phyloP scores from a whole-genome alignment of 2,113 vertebrate genomes.

The Triplophysa dalaica region DNA sequence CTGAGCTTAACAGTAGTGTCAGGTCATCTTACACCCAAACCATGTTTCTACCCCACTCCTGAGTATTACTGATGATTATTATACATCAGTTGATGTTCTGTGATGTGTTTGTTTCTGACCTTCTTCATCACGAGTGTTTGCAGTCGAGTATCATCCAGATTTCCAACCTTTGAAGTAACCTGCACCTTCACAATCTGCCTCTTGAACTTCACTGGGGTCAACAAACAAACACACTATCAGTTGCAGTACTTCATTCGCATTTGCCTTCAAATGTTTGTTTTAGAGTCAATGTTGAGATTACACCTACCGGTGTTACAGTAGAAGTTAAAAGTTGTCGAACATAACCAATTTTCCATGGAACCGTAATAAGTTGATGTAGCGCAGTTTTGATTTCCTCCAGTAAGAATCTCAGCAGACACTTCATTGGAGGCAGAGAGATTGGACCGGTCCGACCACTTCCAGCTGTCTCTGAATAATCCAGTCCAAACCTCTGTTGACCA shows the following conservation, averaged over 20 bases:
- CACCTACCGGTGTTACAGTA: neutral
- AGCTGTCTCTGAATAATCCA: constrained; percentile 36
- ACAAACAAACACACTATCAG: neutral
- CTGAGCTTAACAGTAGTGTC: too few species aligned
- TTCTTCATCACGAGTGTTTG: neutral
- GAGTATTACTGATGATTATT: too few species aligned
- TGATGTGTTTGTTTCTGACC: neutral
- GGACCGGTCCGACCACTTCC: constrained; percentile 38
- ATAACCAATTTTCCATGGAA: neutral
- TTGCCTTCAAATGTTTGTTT: too few species aligned
- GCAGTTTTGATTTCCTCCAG: neutral
- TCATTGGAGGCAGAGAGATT: neutral
- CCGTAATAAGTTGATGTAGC: neutral
- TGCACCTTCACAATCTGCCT: constrained; percentile 14
- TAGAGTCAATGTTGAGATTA: neutral
- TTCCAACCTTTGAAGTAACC: neutral
- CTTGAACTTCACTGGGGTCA: neutral
- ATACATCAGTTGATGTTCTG: too few species aligned
- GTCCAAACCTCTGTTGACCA: neutral
- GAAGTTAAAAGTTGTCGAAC: neutral
- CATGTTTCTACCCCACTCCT: too few species aligned
- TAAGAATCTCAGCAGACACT: neutral
- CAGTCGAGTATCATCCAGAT: neutral
- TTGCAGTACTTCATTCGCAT: too few species aligned
- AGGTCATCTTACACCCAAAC: too few species aligned